A percentile compares a stretch with the other conserved stretches of the same genome.
Conservation (phyloP, 2,888 invertebrate species). For the Lepeophtheirus nordmannii region DNA sequence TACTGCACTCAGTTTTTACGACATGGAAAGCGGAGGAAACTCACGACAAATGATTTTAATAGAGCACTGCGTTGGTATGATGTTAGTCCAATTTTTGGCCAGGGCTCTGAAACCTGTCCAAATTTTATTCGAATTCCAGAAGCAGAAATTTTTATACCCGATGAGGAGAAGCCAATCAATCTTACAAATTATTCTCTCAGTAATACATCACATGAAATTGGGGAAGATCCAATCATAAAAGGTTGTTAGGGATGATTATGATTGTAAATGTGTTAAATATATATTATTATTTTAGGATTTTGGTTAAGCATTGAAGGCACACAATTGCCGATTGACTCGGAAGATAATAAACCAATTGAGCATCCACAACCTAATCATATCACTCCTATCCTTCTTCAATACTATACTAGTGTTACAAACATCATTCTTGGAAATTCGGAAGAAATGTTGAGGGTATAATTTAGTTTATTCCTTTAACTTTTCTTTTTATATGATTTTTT, state of each 20-base stretch:
- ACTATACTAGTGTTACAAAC: constrained; percentile 12
- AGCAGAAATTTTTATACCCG: constrained; percentile 3
- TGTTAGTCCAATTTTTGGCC: constrained; percentile 11
- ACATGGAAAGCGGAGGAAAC: constrained; percentile 16
- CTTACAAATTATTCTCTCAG: constrained; percentile 1
- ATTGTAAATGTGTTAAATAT: neutral
- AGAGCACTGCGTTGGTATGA: constrained; percentile 18
- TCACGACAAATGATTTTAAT: constrained; percentile 11
- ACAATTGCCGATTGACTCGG: neutral
- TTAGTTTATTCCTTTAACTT: neutral
- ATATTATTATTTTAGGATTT: neutral
- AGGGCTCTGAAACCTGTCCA: neutral
- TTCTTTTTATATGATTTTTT: neutral
- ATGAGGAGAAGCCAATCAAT: constrained; percentile 4
- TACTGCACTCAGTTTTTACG: constrained; percentile 21
- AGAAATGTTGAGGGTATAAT: constrained; percentile 1
- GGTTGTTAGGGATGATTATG: neutral
- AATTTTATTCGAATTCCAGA: constrained; percentile 9
- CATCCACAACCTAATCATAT: neutral
- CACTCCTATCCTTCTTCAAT: constrained; percentile 13
- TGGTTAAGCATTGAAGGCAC: constrained; percentile 16
- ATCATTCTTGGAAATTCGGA: constrained; percentile 13
- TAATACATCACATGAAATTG: constrained; percentile 2
- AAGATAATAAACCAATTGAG: neutral
- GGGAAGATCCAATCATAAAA: neutral